Evolutionary conservation across 2,113 vertebrate genomes (phyloP).

Genomic region (Hassar affinis): DNA sequence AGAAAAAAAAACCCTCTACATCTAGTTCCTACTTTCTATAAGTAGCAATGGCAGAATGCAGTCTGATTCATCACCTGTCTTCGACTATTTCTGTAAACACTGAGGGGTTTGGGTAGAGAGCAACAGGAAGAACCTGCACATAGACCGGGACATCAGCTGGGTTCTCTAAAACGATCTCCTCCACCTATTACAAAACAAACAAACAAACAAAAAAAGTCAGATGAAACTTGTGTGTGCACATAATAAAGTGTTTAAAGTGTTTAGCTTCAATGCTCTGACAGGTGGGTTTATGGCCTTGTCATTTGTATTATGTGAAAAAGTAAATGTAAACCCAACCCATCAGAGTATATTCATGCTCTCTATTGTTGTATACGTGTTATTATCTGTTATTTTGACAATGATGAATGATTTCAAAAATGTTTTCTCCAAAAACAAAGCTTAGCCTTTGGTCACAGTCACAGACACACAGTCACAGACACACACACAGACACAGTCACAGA

Average conservation of each 20-base stretch:
- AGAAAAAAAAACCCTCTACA: background rate
- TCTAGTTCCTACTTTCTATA: constrained; percentile 9
- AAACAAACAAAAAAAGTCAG: background rate
- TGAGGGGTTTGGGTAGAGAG: constrained; percentile 86
- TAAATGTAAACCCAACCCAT: background rate
- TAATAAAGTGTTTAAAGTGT: background rate
- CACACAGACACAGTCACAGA: too few species aligned
- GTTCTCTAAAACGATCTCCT: constrained; percentile 90
- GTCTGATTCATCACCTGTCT: constrained; percentile 75
- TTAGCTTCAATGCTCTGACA: background rate
- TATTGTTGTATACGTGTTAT: background rate
- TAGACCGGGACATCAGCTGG: constrained; percentile 88
- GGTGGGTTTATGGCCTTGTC: background rate
- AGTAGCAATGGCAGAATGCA: background rate
- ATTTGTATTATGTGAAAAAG: background rate
- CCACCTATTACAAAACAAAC: constrained; percentile 73
- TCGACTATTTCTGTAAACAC: constrained; percentile 82
- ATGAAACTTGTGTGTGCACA: background rate
- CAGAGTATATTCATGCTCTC: background rate
- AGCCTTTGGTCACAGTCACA: background rate
- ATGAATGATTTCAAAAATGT: background rate
- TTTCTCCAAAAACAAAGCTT: background rate
- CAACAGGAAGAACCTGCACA: constrained; percentile 87
- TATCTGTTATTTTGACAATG: background rate
- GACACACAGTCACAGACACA: too few species aligned